Evolutionary conservation across 1,140 invertebrate species (phyloP).

Genomic region (Anastatus disparis): DNA sequence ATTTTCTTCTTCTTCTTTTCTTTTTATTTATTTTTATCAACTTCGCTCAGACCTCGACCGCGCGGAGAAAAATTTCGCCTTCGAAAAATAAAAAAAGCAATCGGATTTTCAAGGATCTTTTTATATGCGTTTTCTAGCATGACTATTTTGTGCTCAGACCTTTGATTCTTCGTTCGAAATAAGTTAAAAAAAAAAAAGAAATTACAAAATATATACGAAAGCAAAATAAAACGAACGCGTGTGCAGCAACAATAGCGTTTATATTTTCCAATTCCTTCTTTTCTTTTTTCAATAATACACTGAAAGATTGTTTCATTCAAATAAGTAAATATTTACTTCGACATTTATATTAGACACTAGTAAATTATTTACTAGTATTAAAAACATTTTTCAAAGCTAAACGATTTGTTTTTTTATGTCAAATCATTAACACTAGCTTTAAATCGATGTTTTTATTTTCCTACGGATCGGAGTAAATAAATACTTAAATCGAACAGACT

Average conservation of each 20-base stretch:
- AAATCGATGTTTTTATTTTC: neutral
- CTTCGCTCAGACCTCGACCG: neutral
- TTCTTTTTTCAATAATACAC: no score
- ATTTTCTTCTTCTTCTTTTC: no score
- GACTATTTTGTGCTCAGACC: slow-evolving; percentile 41
- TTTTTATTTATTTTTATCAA: neutral
- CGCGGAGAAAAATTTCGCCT: neutral
- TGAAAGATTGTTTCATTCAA: neutral
- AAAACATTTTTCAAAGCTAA: neutral
- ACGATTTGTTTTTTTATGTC: neutral
- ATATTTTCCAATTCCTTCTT: no score
- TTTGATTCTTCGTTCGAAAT: slow-evolving; percentile 26
- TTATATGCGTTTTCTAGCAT: slow-evolving; percentile 17
- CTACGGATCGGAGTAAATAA: neutral
- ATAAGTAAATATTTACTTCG: neutral
- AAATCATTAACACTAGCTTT: neutral
- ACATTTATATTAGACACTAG: neutral
- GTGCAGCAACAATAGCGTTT: no score
- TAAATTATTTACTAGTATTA: neutral
- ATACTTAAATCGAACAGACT: neutral
- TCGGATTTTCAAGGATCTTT: neutral
- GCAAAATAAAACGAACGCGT: no score
- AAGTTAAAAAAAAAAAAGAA: slow-evolving; percentile 4
- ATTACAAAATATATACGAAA: no score
- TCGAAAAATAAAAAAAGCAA: neutral